Base-by-base conservation (phyloP, 2,113 vertebrate genomes). In the Copsychus sechellarum region DNA sequence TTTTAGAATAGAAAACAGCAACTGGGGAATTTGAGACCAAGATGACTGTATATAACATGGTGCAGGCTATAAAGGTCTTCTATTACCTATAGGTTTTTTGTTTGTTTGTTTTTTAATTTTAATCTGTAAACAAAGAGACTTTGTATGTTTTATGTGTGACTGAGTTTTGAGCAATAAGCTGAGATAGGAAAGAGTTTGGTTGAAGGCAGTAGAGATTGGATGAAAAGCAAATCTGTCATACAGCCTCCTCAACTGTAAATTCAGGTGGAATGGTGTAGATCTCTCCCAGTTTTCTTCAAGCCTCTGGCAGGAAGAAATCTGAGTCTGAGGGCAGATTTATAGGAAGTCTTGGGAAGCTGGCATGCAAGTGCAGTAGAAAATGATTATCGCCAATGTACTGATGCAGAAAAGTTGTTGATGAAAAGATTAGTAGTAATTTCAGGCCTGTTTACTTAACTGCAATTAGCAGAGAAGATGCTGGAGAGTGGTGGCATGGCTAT, bases 11-110 rank as follows among this genome's bases (percentile, higher is more conserved):
- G 10, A 47, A 84, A 73, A 45, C 7, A n/a, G 9, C 22, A 26
- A 12, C 2, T 64, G 31, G 25, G 67, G 80, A 34, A 60, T 34
- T 11, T 5, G 7, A 15, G 67, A 67, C 12, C 19, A 58, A 61
- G 18, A 3, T 50, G 57, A 36, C 8, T 17, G 0, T 60, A 17
- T 17, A 33, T n/a, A 36, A 48, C 0, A 6, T n/a, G 6, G 5
- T 57, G 5, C 9, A 34, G 22, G 21, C 28, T 77, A 29, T n/a
- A 58, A 71, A 83, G 14, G 12, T 61, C 25, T 78, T 33, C 7
- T 64, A 4, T 45, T 11, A 28, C 12, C 12, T 10, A 17, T 2
- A 38, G 25, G 3, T 48, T 8, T 65, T 48, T 57, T 57, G 14
- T 57, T 23, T 4, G 7, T 54, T 56, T 56, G 14, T 9, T 23